A percentile compares a stretch with the other conserved stretches of the same genome.
Conservation (phyloP, 2,888 invertebrate species). For the Fragum fragum region DNA sequence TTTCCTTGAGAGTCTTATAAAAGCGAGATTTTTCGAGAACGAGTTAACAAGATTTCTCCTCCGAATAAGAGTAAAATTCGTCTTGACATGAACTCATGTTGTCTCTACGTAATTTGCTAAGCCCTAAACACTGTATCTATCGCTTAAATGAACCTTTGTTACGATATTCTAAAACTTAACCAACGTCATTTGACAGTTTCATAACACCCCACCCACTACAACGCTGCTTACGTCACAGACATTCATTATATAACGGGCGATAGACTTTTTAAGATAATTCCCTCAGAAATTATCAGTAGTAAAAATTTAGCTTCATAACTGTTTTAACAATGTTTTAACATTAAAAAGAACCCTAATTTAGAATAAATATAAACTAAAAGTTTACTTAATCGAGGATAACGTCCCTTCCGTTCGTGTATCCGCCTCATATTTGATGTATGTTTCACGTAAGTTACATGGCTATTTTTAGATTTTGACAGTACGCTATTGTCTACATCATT, state of each 20-base stretch:
- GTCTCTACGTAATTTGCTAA: too few species aligned
- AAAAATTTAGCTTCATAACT: neutral
- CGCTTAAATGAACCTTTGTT: too few species aligned
- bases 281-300: too few species aligned
- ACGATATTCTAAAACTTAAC: too few species aligned
- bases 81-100: too few species aligned
- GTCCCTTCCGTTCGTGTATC: neutral
- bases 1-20: too few species aligned
- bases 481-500: neutral
- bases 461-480: neutral
- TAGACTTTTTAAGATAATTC: too few species aligned
- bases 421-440: neutral
- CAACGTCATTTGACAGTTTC: neutral
- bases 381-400: neutral
- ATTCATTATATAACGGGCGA: too few species aligned
- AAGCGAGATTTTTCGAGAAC: too few species aligned
- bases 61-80: too few species aligned
- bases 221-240: neutral
- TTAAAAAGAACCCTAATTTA: neutral
- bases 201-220: neutral
- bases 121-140: too few species aligned
- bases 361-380: neutral
- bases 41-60: too few species aligned
- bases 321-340: neutral
- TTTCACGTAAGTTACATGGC: neutral